These are phyloP conservation scores for Dicrurus megarhynchus DNA, from an alignment of 2,113 vertebrate species.

Conservation along the genomic window DNA sequence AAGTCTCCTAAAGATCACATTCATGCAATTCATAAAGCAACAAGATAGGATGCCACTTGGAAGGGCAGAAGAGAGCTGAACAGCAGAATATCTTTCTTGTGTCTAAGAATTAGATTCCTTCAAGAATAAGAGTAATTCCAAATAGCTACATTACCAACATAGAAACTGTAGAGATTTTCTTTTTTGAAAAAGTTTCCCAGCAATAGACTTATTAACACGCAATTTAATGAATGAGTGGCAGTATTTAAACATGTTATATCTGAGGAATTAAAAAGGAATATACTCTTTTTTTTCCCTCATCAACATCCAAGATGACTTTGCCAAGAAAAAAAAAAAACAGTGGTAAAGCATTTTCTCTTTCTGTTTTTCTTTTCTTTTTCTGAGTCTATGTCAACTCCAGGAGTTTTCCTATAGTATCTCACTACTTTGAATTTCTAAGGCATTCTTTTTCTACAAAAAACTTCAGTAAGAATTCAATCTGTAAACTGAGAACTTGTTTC, in stretches of 20 bases:
- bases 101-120: conserved; percentile 41
- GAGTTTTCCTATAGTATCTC: background rate
- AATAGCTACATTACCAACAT: conserved; percentile 25
- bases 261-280: background rate
- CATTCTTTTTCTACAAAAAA: background rate
- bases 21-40: background rate
- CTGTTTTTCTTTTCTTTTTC: background rate
- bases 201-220: background rate
- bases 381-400: background rate
- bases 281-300: background rate
- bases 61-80: background rate
- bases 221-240: background rate
- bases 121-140: conserved; percentile 30
- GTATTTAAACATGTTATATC: background rate
- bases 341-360: background rate
- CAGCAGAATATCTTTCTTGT: background rate
- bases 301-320: background rate
- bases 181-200: background rate
- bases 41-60: background rate
- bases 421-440: conserved; percentile 32
- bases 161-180: conserved; percentile 1
- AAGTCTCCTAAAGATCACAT: background rate
- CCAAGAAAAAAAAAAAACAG: background rate
- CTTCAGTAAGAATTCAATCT: background rate
- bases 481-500: background rate